These are phyloP conservation scores for Saguinus imperator DNA, from an alignment of 2,113 vertebrate species.

Conservation along the genomic window DNA sequence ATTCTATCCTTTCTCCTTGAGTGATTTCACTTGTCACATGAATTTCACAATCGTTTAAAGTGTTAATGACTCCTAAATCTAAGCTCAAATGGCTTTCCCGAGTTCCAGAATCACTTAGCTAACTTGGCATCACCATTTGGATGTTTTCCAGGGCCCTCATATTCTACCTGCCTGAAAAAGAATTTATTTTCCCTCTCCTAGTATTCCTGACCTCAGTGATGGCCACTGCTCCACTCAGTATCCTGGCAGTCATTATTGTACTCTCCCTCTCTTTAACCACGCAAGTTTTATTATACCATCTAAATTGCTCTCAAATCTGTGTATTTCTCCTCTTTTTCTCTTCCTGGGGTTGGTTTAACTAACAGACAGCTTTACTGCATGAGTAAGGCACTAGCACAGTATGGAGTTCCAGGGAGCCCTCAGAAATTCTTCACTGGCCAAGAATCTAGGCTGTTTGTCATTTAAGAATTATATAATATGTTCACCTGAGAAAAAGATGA, in stretches of 20 bases:
- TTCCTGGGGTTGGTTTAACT: background rate
- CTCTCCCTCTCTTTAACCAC: background rate
- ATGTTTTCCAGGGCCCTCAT: background rate
- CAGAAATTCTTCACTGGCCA: background rate
- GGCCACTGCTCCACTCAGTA: background rate
- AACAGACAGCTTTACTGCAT: background rate
- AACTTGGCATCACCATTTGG: background rate
- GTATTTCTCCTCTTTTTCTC: background rate
- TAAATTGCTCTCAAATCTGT: background rate
- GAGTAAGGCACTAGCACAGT: background rate
- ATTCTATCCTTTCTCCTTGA: background rate
- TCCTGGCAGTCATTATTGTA: background rate
- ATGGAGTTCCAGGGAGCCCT: background rate
- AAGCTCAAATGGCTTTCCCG: background rate
- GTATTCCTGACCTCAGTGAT: background rate
- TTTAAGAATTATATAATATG: background rate
- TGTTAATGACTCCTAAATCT: slow-evolving; percentile 33
- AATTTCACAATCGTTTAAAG: slow-evolving; percentile 30
- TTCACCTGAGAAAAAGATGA: background rate
- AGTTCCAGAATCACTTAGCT: slow-evolving; percentile 11
- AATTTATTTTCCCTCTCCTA: background rate
- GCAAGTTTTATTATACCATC: background rate
- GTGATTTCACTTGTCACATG: background rate
- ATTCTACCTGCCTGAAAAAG: background rate
- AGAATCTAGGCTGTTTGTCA: background rate